Conservation (phyloP, 2,113 vertebrate genomes). For the Jacana jacana region DNA sequence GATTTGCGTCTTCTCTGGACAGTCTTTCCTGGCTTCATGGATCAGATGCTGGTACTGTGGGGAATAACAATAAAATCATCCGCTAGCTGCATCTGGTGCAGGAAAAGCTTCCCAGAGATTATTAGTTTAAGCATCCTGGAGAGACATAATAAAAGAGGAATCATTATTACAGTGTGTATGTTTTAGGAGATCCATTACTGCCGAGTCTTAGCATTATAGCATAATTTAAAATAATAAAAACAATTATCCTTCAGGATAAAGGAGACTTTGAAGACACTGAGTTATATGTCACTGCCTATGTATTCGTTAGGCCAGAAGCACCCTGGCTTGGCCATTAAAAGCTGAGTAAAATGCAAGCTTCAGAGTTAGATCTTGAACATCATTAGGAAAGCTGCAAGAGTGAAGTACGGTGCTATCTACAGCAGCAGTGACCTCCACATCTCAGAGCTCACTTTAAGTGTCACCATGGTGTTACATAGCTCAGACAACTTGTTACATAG, state of each 20-base stretch:
- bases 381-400: background rate
- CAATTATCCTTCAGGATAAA: constrained; percentile 38
- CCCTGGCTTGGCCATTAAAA: background rate
- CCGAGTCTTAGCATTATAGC: constrained; percentile 23
- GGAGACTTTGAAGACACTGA: background rate
- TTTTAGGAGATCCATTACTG: constrained; percentile 41
- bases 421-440: background rate
- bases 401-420: background rate
- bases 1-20: constrained; percentile 53
- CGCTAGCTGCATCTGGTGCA: constrained; percentile 51
- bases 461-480: background rate
- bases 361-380: background rate
- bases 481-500: background rate
- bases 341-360: background rate
- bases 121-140: constrained; percentile 55
- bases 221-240: constrained; percentile 47
- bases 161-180: constrained; percentile 11
- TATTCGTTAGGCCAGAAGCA: background rate
- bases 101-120: constrained; percentile 52
- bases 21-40: constrained; percentile 46
- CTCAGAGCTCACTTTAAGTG: background rate
- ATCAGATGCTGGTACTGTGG: constrained; percentile 37
- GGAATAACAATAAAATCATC: constrained; percentile 50
- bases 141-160: constrained; percentile 49
- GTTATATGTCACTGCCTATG: background rate